phyloP scores from a whole-genome alignment of 1,140 invertebrate species.

The Kradibia gibbosae region DNA sequence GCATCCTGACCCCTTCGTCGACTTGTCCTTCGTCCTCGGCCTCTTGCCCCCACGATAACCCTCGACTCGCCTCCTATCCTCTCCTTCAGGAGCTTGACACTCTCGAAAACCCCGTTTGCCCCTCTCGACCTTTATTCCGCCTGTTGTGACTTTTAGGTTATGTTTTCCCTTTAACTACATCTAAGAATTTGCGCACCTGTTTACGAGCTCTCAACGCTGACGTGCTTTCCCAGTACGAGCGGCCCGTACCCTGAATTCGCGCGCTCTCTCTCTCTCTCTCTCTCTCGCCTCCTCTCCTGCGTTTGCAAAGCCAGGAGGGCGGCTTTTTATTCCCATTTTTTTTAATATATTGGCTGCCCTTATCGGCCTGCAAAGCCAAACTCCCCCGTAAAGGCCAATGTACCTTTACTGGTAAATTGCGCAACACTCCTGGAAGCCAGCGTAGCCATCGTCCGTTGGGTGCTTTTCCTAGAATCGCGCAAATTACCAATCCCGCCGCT shows the following conservation, averaged over 20 bases:
- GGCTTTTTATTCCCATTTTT: neutral
- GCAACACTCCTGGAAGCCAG: too few relatives aligned
- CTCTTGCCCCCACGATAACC: neutral
- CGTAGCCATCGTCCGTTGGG: too few relatives aligned
- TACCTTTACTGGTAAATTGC: too few relatives aligned
- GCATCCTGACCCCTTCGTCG: too few relatives aligned
- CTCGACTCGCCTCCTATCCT: neutral
- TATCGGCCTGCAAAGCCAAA: too few relatives aligned
- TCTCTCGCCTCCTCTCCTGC: too few relatives aligned
- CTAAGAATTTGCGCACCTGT: constrained; percentile 8
- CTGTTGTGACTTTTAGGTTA: constrained; percentile 16
- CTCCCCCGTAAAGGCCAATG: too few relatives aligned
- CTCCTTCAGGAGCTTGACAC: neutral
- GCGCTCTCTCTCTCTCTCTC: too few relatives aligned
- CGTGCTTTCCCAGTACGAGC: neutral
- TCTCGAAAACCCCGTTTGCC: neutral
- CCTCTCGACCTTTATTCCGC: neutral
- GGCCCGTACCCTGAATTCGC: neutral
- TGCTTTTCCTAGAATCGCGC: too few relatives aligned
- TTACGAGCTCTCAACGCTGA: neutral
- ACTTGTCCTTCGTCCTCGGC: neutral
- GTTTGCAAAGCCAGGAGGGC: too few relatives aligned
- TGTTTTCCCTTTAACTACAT: neutral
- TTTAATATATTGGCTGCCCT: too few relatives aligned
- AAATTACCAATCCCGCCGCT: too few relatives aligned